phyloP scores from a whole-genome alignment of 1,140 invertebrate genomes.

The Popillia japonica region DNA sequence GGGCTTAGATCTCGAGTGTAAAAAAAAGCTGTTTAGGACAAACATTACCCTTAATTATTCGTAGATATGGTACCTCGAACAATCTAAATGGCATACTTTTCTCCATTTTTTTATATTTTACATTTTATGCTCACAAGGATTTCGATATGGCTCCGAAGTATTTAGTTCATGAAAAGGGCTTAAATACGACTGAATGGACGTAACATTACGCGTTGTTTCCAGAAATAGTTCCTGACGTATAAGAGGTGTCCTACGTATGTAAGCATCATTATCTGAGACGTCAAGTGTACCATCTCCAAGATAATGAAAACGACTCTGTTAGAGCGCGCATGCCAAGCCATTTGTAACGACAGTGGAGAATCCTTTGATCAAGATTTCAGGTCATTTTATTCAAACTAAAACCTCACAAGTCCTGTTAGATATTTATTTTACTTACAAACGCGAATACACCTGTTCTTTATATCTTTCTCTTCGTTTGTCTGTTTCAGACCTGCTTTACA shows the following conservation, averaged over 20 bases:
- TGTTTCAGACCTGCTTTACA: background rate
- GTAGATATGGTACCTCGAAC: too few species aligned
- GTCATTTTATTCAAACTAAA: slow-evolving; percentile 13
- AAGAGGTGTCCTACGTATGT: slow-evolving; percentile 18
- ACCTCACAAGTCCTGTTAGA: background rate
- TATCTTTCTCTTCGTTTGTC: background rate
- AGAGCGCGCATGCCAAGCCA: slow-evolving; percentile 9
- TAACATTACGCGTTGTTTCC: background rate
- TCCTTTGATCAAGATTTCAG: slow-evolving; percentile 37
- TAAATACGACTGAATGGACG: background rate
- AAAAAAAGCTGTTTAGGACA: too few species aligned
- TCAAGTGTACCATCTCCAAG: slow-evolving; percentile 32
- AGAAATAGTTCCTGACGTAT: background rate
- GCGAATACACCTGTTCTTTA: slow-evolving; percentile 10
- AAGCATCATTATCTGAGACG: slow-evolving; percentile 32
- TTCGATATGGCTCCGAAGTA: background rate
- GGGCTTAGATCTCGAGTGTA: too few species aligned
- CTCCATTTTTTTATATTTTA: too few species aligned
- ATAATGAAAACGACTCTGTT: slow-evolving; percentile 39
- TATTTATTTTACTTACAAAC: slow-evolving; percentile 17
- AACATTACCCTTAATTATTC: too few species aligned
- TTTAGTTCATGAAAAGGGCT: background rate
- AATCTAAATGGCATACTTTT: background rate
- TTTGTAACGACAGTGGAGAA: slow-evolving; percentile 5
- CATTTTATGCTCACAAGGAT: background rate